Percentiles rank a stretch among this genome's conserved stretches.
Conservation (phyloP, 2,888 invertebrate species). For the Carcina quercana region DNA sequence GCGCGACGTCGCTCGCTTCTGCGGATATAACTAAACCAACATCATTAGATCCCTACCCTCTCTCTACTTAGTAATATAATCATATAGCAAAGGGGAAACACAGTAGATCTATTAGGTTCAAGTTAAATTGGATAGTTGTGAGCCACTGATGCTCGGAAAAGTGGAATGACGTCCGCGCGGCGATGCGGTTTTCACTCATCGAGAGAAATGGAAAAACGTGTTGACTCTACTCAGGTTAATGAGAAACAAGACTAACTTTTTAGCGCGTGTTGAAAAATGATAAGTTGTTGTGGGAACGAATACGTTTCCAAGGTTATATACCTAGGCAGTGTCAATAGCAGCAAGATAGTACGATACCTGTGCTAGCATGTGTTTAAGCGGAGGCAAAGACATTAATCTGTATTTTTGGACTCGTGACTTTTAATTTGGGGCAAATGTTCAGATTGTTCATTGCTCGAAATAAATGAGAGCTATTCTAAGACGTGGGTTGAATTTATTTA, state of each 20-base stretch:
- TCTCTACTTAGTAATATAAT: conserved; percentile 19
- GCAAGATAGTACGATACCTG: too few relatives aligned
- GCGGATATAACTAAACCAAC: conserved; percentile 44
- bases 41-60: conserved; percentile 35
- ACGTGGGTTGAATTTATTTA: too few relatives aligned
- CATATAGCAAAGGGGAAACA: conserved; percentile 23
- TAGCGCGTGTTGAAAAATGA: background rate
- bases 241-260: conserved; percentile 28
- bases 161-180: conserved; percentile 69
- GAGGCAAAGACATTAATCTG: too few relatives aligned
- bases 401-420: too few relatives aligned
- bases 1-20: conserved; percentile 45
- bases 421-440: too few relatives aligned
- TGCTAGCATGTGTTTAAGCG: too few relatives aligned
- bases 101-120: conserved; percentile 32
- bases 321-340: too few relatives aligned
- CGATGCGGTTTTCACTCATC: conserved; percentile 65
- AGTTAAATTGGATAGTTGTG: conserved; percentile 39
- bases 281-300: background rate
- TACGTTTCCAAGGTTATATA: too few relatives aligned
- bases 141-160: conserved; percentile 66
- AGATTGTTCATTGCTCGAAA: too few relatives aligned
- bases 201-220: conserved; percentile 57
- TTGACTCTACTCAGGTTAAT: conserved; percentile 40
- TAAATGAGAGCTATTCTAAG: too few relatives aligned